A percentile compares a stretch with the other conserved stretches of the same genome.
Evolutionary conservation across 2,797 vertebrate genomes (phyloP).

Genomic region (Falco naumanni): DNA sequence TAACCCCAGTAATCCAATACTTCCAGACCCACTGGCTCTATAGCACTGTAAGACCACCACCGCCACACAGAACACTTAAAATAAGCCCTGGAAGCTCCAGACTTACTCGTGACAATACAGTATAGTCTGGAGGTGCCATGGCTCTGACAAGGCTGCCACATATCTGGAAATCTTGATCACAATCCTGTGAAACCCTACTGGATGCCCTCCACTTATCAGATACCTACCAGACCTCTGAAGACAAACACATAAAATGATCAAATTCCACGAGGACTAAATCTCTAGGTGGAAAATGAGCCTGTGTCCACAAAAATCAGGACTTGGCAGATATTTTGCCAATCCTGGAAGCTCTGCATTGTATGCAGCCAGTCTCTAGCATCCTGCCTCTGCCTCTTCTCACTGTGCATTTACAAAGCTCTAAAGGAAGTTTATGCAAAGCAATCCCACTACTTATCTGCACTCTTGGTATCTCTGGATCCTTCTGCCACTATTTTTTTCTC

Average conservation of each 20-base stretch:
- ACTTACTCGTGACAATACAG: not conserved
- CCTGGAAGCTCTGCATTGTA: not conserved
- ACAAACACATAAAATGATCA: not conserved
- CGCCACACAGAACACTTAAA: not conserved
- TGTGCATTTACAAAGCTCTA: not conserved
- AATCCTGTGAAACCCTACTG: not conserved
- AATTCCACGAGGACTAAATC: not conserved
- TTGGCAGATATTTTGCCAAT: not conserved
- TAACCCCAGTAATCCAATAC: not conserved
- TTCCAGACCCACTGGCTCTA: not conserved
- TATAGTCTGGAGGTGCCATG: not conserved
- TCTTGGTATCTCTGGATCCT: not conserved
- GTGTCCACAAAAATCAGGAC: not conserved
- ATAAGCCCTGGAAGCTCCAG: not conserved
- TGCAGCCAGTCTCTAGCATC: not conserved
- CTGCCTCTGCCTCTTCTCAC: not conserved
- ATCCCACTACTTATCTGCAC: not conserved
- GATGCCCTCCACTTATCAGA: not conserved
- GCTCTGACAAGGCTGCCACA: not conserved
- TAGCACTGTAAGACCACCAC: not conserved
- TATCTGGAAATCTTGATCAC: not conserved
- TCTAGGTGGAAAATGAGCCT: not conserved
- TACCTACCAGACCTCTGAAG: not conserved
- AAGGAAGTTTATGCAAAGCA: not conserved
- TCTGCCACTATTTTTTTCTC: not conserved